A percentile compares a stretch with the other conserved stretches of the same genome.
phyloP scores from a whole-genome alignment of 1,140 invertebrate species.

The Sycophaga agraensis region DNA sequence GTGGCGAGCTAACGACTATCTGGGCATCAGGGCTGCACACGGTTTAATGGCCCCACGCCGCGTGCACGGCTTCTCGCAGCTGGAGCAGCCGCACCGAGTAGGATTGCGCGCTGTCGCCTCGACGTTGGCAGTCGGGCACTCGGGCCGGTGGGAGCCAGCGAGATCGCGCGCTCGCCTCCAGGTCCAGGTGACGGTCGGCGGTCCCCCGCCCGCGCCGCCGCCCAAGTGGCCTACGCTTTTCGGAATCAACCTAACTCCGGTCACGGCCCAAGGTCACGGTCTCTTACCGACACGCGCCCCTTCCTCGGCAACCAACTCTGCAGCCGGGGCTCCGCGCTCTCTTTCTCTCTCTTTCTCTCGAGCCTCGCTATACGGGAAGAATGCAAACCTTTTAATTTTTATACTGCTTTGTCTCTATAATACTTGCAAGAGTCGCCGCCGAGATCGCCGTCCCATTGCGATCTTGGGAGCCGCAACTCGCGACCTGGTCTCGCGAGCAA shows the following conservation, averaged over 20 bases:
- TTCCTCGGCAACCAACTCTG: background rate
- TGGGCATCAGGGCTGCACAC: no score
- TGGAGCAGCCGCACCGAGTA: background rate
- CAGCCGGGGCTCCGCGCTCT: background rate
- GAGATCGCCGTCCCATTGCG: no score
- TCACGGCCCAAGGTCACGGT: slow-evolving; percentile 7
- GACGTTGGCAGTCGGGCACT: no score
- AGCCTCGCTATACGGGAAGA: no score
- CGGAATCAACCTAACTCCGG: background rate
- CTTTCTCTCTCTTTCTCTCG: background rate
- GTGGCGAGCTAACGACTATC: no score
- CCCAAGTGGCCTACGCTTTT: no score
- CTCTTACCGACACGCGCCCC: background rate
- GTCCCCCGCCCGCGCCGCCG: background rate
- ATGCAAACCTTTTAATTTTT: slow-evolving; percentile 7
- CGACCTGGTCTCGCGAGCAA: no score
- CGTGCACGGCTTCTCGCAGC: no score
- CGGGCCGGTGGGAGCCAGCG: no score
- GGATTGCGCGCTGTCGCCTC: no score
- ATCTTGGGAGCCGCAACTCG: no score
- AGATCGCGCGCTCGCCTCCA: background rate
- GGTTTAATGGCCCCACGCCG: no score
- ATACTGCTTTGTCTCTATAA: background rate
- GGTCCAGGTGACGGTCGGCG: background rate
- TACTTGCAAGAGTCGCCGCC: background rate